Base-by-base conservation (phyloP, 2,113 vertebrate species). In the Notechis scutatus region DNA sequence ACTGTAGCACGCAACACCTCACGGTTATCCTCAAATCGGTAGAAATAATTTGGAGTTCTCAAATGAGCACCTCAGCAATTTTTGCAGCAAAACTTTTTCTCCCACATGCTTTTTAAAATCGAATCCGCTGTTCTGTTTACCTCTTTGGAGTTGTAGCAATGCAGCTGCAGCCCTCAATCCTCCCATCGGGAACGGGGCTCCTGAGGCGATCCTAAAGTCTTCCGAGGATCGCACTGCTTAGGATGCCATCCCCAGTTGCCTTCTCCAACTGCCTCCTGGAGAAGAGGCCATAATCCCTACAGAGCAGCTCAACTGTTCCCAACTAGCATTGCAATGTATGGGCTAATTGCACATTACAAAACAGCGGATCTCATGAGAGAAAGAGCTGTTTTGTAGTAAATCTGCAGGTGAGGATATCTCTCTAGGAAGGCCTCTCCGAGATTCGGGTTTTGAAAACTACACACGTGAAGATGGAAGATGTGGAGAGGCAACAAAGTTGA, bases 281-380 rank as follows among this genome's bases (percentile, higher is more conserved):
- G 96, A 88, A 91, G 6, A 0, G 93, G 93, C 42, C 0, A 0
- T 3, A 1, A 90, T 85, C 93, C 96, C 94, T 0, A 92, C 1
- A 96, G 93, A 92, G 92, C 0, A 90, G 94, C 93, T 93, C 96
- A 97, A 97, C 95, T 96, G 95, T 87, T 95, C 96, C 95, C 92
- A 42, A 24, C 0, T n/a, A 64, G 95, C 92, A 74, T 90, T 11
- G 0, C 74, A 0, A 0, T 23, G 34, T 88, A 95, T 89, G 90
- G 95, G 92, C 94, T 97, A 94, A 96, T 94, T 87, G 95, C 95
- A 95, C n/a, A 1, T 50, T 96, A 95, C 95, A 97, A 97, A 98
- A 97, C 97, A 97, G 90, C 92, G 91, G 87, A 94, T 96, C 97
- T 96, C 96, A 4, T 0, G 91, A 96, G 97, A 94, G 26, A 39